Conservation (phyloP, 1,140 invertebrate species). For the Sipha flava region DNA sequence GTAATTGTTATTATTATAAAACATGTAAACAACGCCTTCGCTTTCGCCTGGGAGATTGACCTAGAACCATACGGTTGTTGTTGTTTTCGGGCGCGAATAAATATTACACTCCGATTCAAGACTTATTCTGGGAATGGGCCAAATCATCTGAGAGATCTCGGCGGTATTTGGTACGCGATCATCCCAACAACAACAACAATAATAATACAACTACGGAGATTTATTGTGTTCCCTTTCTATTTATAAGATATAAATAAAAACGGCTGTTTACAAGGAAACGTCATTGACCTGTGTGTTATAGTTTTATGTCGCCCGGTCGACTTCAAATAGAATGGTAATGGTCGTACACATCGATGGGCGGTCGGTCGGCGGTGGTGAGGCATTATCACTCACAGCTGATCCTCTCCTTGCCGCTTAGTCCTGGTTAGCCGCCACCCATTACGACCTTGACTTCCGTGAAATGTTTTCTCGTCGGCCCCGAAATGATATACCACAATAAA, state of each 20-base stretch:
- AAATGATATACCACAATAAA: slow-evolving; percentile 8
- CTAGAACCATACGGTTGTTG: not conserved
- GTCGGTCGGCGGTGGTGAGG: slow-evolving; percentile 32
- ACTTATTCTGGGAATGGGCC: slow-evolving; percentile 3
- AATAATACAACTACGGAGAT: not conserved
- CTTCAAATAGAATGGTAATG: slow-evolving; percentile 27
- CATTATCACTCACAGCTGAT: slow-evolving; percentile 38
- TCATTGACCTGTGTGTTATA: slow-evolving; percentile 31
- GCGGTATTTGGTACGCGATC: not conserved
- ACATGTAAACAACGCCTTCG: not conserved
- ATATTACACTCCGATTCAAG: not conserved
- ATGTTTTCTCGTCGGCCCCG: slow-evolving; percentile 20
- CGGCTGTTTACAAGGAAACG: slow-evolving; percentile 21
- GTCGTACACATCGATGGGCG: not conserved
- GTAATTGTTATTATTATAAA: slow-evolving; percentile 36
- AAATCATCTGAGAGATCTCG: not conserved
- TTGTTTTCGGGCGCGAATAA: not conserved
- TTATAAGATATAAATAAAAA: slow-evolving; percentile 29
- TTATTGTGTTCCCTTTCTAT: not conserved
- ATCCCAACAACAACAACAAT: not conserved
- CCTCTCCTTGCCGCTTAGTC: slow-evolving; percentile 21
- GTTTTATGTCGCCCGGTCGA: slow-evolving; percentile 26
- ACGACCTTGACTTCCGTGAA: slow-evolving; percentile 30
- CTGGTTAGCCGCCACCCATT: not conserved
- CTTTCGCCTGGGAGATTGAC: not conserved